Percentiles rank a stretch among this genome's conserved stretches.
Evolutionary conservation across 2,888 invertebrate species (phyloP).

Genomic region (Lasius fuliginosus): DNA sequence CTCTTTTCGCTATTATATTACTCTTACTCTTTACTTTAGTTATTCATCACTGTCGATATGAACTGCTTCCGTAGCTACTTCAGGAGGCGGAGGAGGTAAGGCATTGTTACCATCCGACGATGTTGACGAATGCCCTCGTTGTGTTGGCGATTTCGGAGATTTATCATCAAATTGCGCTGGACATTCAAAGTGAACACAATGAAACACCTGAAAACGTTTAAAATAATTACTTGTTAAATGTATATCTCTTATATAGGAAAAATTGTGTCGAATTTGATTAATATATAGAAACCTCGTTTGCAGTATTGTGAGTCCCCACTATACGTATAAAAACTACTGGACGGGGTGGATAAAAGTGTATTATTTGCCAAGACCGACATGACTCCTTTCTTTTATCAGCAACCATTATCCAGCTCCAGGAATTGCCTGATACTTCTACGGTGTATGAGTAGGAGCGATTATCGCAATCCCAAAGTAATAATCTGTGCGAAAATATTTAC

Average conservation of each 20-base stretch:
- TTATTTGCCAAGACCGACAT: conserved; percentile 98
- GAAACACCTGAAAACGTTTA: conserved; percentile 93
- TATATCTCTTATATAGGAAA: not conserved
- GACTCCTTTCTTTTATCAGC: conserved; percentile 95
- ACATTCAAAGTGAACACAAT: conserved; percentile 99
- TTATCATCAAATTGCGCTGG: conserved; percentile 90
- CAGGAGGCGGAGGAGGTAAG: conserved; percentile 72
- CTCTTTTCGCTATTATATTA: not conserved
- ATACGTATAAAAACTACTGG: conserved; percentile 98
- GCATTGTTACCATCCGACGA: conserved; percentile 15
- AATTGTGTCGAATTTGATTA: not conserved
- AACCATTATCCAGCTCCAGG: conserved; percentile 96
- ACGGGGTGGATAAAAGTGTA: conserved; percentile 92
- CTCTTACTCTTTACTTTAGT: not conserved
- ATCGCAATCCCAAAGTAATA: conserved; percentile 99
- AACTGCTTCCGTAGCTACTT: conserved; percentile 82
- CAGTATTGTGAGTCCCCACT: conserved; percentile 98
- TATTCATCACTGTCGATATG: conserved; percentile 81
- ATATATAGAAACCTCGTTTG: conserved; percentile 92
- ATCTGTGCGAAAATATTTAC: conserved; percentile 83
- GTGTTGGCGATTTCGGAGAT: conserved; percentile 74
- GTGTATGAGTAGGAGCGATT: conserved; percentile 98
- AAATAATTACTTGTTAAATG: not conserved
- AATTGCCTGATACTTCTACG: conserved; percentile 97
- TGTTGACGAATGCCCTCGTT: conserved; percentile 69